Base-by-base conservation (phyloP, 2,797 vertebrate genomes). In the Odontamblyopus rebecca region DNA sequence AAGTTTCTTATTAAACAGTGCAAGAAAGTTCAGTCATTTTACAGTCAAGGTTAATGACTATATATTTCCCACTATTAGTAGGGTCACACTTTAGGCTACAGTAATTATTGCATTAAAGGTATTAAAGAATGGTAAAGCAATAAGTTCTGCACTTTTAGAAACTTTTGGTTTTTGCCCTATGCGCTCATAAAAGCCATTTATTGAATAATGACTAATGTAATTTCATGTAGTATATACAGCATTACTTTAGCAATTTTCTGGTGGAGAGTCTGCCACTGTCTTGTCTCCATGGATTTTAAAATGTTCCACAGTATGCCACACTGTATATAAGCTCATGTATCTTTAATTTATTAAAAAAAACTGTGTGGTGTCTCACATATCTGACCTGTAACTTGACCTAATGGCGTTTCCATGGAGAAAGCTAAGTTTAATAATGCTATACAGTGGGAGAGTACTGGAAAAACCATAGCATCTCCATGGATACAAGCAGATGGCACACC, bases 81-180 rank as follows among this genome's bases (percentile, higher is more conserved):
- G 27, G 29, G 48, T 18, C 48, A 51, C 64, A 19, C 41, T 65
- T 27, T 18, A 27, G 13, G 23, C 41, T 27, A 16, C 41, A 29
- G 15, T 27, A 29, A 51, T 67, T 53, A 67, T 66, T 51, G 26
- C 19, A 30, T 53, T 53, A 26, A 67, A n/a, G 27, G 18, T 32
- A 19, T 66, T 51, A 66, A 48, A 27, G 23, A 51, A 50, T 67
- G 63, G 63, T 53, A 67, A 50, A 50, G 44, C 16, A 66, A 27
- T 66, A 66, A 66, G 41, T 41, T 57, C 63, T 51, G 63, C 18
- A 32, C 4, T 16, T 19, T 53, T 30, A n/a, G 27, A 12, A 27
- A 19, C 7, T 67, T 51, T 53, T 53, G 27, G 48, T 23, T 29
- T 29, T 27, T 64, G 32, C 11, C 8, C 35, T 48, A 13, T 35